Evolutionary conservation across 2,797 vertebrate species (phyloP).

Genomic region (Gadopsis marmoratus): DNA sequence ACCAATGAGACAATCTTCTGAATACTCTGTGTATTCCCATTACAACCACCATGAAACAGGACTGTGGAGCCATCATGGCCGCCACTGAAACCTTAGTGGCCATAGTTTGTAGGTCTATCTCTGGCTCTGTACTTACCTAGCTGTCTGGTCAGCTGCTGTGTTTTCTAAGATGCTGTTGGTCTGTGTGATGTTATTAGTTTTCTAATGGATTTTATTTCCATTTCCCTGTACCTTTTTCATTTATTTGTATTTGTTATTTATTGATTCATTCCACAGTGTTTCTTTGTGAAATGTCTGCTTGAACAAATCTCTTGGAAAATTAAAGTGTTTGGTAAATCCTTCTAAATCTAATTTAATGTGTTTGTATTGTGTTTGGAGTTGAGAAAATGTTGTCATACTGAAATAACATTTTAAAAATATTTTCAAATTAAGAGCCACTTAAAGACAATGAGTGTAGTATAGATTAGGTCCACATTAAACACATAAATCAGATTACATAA

Average conservation of each 20-base stretch:
- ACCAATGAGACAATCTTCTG: constrained; percentile 35
- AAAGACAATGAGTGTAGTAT: background rate
- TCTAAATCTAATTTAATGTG: background rate
- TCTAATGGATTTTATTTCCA: constrained; percentile 44
- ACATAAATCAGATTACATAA: background rate
- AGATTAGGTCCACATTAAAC: background rate
- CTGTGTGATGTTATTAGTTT: constrained; percentile 52
- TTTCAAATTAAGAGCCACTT: background rate
- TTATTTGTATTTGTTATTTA: constrained; percentile 62
- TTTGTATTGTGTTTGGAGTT: background rate
- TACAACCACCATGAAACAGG: constrained; percentile 2
- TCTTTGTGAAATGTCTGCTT: constrained; percentile 67
- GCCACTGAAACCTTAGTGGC: constrained; percentile 24
- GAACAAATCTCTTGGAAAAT: constrained; percentile 62
- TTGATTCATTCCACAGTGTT: constrained; percentile 65
- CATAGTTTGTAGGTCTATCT: constrained; percentile 6
- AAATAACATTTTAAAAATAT: background rate
- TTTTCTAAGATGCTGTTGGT: constrained; percentile 54
- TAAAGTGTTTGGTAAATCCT: constrained; percentile 69
- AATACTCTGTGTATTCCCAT: constrained; percentile 28
- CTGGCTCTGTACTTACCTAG: constrained; percentile 29
- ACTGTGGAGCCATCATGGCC: constrained; percentile 33
- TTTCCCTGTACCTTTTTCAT: constrained; percentile 45
- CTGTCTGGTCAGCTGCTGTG: constrained; percentile 60
- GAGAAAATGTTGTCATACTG: background rate